These are phyloP conservation scores for Acleris sparsana DNA, from an alignment of 2,888 invertebrate genomes.

Conservation along the genomic window DNA sequence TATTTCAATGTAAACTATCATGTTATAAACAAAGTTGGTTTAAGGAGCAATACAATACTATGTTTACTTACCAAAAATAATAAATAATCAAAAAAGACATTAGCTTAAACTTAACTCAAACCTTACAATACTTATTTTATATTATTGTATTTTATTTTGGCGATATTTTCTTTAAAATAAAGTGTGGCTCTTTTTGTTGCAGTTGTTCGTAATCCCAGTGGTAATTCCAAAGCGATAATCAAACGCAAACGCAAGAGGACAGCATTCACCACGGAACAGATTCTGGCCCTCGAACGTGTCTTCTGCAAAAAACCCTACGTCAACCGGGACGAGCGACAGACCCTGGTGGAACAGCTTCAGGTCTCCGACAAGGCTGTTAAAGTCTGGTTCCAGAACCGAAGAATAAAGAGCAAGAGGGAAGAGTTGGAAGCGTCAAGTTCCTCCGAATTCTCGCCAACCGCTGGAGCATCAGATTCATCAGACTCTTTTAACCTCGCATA, in stretches of 20 bases:
- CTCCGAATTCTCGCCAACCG: slow-evolving; percentile 25
- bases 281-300: slow-evolving; percentile 88
- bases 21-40: too few relatives aligned
- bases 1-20: neutral
- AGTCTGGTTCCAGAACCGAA: slow-evolving; percentile 91
- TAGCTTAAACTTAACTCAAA: too few relatives aligned
- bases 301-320: slow-evolving; percentile 87
- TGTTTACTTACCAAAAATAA: too few relatives aligned
- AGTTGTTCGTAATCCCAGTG: slow-evolving; percentile 45
- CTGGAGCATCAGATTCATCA: slow-evolving; percentile 15
- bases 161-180: too few relatives aligned
- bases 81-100: too few relatives aligned
- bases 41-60: too few relatives aligned
- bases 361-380: slow-evolving; percentile 89
- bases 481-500: slow-evolving; percentile 45
- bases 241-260: slow-evolving; percentile 87
- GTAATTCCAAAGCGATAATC: slow-evolving; percentile 45
- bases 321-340: slow-evolving; percentile 86
- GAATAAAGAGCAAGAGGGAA: slow-evolving; percentile 86
- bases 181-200: slow-evolving; percentile 12
- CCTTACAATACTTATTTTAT: too few relatives aligned
- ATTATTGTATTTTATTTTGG: too few relatives aligned
- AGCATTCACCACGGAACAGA: slow-evolving; percentile 88
- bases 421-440: slow-evolving; percentile 38
- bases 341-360: slow-evolving; percentile 84